Evolutionary conservation across 1,140 invertebrate species (phyloP), one percentile per base, ranked within the genome.

Genomic region (Temnothorax curvispinosus): DNA sequence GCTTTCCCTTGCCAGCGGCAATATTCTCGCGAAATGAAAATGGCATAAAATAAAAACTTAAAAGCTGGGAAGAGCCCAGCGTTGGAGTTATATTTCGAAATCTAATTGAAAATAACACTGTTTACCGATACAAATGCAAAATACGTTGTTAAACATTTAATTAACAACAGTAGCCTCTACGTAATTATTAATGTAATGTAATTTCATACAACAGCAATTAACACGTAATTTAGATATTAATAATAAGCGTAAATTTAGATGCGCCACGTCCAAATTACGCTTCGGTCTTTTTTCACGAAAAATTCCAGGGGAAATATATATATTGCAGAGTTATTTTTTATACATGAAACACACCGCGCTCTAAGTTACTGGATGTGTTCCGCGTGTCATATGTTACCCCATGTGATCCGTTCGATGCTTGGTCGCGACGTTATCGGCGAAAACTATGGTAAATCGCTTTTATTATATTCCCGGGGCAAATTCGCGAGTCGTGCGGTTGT

Each of bases 401-500:
- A 27, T 54, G 67, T 18, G 72, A 54, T 58, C 38, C 72, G 21
- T 75, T 38, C 72, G 7, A 44, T 58, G 35, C 52, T 75, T 38
- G n/a, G 54, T 35, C 38, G 72, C 54, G 54, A 75, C 15, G 72
- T 75, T 60, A 75, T 44, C 54, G 52, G 38, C 27, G 56, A 84
- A 38, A 74, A 56, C 69, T 84, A 84, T 75, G 58, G 64, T 67
- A 64, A 89, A 87, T 84, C 54, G 89, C 27, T 67, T 86, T 89
- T 86, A 89, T 89, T 87, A 86, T 80, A 76, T 89, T 58, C 62
- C 75, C 71, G 18, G 47, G 80, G 72, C 32, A 75, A 88, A 87
- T 87, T 90, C 80, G 62, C 60, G 74, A 88, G 87, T 90, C 78
- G 77, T 87, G 88, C 58, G 85, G 88, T 58, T 88, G 69, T 85